Evolutionary conservation across 2,113 vertebrate species (phyloP).

Genomic region (Phyllostomus hastatus): DNA sequence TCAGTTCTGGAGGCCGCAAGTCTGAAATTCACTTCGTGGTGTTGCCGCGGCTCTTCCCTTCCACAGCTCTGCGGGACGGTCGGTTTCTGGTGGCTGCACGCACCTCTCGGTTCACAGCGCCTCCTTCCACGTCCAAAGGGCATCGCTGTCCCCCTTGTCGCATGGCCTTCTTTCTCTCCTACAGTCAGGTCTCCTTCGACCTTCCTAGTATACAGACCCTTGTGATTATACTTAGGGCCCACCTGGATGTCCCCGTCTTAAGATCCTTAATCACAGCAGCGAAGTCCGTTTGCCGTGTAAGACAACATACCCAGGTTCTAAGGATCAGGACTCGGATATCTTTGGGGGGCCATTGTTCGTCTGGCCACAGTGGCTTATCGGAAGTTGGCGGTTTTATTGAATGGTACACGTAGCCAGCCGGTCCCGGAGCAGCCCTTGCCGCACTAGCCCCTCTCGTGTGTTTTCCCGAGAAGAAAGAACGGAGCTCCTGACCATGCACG

Average conservation of each 20-base stretch:
- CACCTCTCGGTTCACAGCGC: rapidly evolving
- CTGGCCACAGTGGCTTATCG: neutral
- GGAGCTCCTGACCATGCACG: neutral
- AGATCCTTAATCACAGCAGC: neutral
- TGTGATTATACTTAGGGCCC: neutral
- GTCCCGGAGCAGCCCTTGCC: neutral
- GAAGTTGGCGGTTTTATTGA: neutral
- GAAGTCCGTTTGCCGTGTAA: neutral
- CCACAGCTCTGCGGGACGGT: neutral
- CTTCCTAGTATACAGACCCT: neutral
- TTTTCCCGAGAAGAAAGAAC: neutral
- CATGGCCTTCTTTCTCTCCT: rapidly evolving
- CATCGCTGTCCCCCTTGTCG: rapidly evolving
- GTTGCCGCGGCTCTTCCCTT: neutral
- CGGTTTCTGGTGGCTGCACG: rapidly evolving
- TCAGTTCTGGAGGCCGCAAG: neutral
- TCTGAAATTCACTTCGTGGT: neutral
- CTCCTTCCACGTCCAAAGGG: neutral
- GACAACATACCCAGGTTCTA: neutral
- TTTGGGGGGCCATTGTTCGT: neutral
- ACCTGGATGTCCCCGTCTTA: neutral
- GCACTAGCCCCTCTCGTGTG: neutral
- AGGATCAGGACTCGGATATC: neutral
- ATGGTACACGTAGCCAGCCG: neutral
- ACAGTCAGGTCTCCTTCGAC: rapidly evolving